A percentile compares a stretch with the other conserved stretches of the same genome.
Conservation (phyloP, 2,113 vertebrate genomes). For the Lontra canadensis region DNA sequence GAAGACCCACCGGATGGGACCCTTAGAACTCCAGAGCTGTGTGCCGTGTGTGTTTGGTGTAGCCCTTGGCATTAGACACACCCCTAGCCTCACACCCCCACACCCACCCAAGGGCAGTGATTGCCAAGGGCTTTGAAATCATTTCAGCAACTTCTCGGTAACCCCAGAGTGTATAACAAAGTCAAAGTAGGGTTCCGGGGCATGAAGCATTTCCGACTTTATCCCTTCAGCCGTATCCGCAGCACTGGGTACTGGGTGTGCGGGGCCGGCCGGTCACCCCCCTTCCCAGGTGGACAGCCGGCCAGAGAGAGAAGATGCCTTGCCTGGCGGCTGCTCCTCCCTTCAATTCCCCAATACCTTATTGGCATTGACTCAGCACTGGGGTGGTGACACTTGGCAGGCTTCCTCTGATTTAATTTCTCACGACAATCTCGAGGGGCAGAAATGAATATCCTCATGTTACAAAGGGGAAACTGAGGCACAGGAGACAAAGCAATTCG, state of each 20-base stretch:
- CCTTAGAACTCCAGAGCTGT: background rate
- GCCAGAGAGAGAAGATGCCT: background rate
- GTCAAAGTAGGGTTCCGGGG: fast-evolving
- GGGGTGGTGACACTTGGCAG: fast-evolving
- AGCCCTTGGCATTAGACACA: background rate
- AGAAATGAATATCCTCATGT: background rate
- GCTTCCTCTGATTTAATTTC: background rate
- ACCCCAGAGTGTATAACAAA: background rate
- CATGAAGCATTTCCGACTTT: fast-evolving
- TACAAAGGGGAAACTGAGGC: background rate
- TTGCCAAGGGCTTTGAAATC: background rate
- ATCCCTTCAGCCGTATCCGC: background rate
- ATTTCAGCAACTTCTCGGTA: background rate
- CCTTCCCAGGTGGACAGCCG: background rate
- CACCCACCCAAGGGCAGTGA: background rate
- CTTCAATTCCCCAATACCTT: background rate
- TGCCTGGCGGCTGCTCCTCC: background rate
- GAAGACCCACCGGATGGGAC: background rate
- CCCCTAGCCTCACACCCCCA: background rate
- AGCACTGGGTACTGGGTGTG: fast-evolving
- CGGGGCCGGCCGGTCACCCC: fast-evolving
- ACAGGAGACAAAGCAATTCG: background rate
- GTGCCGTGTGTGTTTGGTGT: fast-evolving
- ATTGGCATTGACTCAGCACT: background rate
- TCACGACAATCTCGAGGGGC: background rate